These are phyloP conservation scores for Heliconius hermathena DNA, from an alignment of 1,140 invertebrate species.

Conservation along the genomic window DNA sequence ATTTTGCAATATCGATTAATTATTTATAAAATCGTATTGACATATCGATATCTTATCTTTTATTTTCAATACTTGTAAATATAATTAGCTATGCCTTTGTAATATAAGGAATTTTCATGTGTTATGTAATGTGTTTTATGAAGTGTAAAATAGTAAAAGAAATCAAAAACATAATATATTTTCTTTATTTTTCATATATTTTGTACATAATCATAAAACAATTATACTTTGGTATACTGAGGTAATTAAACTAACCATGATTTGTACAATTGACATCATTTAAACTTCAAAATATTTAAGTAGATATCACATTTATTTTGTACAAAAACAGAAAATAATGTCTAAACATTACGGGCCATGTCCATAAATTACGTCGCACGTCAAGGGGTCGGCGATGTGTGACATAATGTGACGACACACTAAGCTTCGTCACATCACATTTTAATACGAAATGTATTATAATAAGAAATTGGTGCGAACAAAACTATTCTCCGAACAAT, in stretches of 20 bases:
- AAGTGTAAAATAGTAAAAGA: constrained; percentile 18
- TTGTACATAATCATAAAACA: constrained; percentile 36
- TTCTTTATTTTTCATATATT: constrained; percentile 41
- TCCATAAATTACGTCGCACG: no score
- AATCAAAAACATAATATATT: constrained; percentile 30
- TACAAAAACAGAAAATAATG: constrained; percentile 36
- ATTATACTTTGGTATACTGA: constrained; percentile 41
- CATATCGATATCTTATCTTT: constrained; percentile 4
- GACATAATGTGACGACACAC: no score
- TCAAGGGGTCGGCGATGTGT: no score
- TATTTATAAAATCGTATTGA: background rate
- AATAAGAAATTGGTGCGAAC: no score
- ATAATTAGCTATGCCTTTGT: no score
- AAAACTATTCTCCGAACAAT: no score
- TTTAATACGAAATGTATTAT: no score
- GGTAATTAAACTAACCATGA: constrained; percentile 38
- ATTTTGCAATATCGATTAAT: background rate
- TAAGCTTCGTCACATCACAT: no score
- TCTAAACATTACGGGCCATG: background rate
- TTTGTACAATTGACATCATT: constrained; percentile 35
- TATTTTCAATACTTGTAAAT: background rate
- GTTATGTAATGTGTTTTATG: background rate
- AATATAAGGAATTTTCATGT: background rate
- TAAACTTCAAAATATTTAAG: constrained; percentile 28
- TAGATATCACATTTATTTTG: constrained; percentile 35